Evolutionary conservation across 2,888 invertebrate genomes (phyloP).

Genomic region (Eudemis profundana): DNA sequence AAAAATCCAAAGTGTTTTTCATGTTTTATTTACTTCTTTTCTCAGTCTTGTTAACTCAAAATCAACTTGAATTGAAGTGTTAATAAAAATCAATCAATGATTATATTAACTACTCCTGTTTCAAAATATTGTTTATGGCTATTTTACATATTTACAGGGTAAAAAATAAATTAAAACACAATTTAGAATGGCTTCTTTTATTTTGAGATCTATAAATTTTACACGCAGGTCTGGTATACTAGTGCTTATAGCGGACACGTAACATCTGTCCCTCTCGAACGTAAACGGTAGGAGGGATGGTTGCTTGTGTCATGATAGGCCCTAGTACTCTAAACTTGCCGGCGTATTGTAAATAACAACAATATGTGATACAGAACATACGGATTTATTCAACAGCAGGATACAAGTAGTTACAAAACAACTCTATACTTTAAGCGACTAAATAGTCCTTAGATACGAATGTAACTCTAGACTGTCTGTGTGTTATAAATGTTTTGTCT

Average conservation of each 20-base stretch:
- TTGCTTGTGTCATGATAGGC: neutral
- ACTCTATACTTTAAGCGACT: conserved; percentile 17
- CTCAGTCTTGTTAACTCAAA: conserved; percentile 28
- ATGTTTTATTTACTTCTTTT: conserved; percentile 2
- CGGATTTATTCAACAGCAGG: conserved; percentile 27
- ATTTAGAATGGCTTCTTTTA: conserved; percentile 38
- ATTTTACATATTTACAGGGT: conserved; percentile 46
- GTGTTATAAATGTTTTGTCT: neutral
- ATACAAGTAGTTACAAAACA: conserved; percentile 6
- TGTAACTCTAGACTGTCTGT: neutral
- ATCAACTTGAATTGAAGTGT: conserved; percentile 24
- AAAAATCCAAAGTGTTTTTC: conserved; percentile 20
- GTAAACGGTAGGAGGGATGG: neutral
- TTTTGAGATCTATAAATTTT: conserved; percentile 49
- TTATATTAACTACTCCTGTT: conserved; percentile 1
- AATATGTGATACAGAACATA: conserved; percentile 33
- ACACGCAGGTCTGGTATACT: neutral
- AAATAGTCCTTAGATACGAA: neutral
- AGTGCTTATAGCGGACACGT: neutral
- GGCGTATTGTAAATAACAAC: conserved; percentile 34
- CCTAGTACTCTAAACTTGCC: neutral
- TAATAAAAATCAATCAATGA: conserved; percentile 1
- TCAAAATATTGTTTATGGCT: conserved; percentile 32
- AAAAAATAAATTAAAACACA: conserved; percentile 41
- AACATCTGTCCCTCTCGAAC: neutral